Base-by-base conservation (phyloP, 1,140 invertebrate genomes). In the Bombyx mandarina region DNA sequence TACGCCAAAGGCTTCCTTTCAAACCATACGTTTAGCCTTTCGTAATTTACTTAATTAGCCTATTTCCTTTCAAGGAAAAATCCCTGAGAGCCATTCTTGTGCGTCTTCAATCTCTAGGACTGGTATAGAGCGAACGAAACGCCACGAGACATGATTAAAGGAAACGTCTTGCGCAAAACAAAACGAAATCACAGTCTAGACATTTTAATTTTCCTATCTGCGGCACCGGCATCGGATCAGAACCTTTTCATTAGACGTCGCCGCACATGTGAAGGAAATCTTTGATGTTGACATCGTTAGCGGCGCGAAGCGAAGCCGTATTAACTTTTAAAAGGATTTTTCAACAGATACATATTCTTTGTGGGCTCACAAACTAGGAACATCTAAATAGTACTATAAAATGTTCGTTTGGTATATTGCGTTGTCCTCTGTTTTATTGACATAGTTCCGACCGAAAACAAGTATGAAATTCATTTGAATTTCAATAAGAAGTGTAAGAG, bases 171-270 rank as follows among this genome's bases (percentile, higher is more conserved):
- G 61, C 26, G 54, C 60, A 68, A 67, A 75, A 70, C 75, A 77
- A 77, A 77, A 77, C 64, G 45, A 77, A 69, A 60, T 57, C 57
- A 43, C 64, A 67, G 77, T 82, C 79, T 82, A 82, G 79, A 82
- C 79, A 64, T 78, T 81, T 80, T 79, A 82, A 80, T 82, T 80
- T 80, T 82, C 77, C 77, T 79, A 82, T 79, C 74, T 66, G 59
- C 67, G 65, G 12, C 69, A 66, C 50, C 60, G 61, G 57, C 66
- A 73, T 81, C 66, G 65, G 70, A 79, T 77, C 69, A 71, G 65
- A 67, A 62, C 69, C 75, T 75, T 78, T 77, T 79, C 75, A 82
- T 79, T 75, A 82, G 69, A 53, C 61, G 8, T 52, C 57, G 59
- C 66, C 61, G 65, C 73, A 78, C 69, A 77, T 79, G 66, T 79